Evolutionary conservation across 2,113 vertebrate genomes (phyloP).

Genomic region (Sylvietta virens): DNA sequence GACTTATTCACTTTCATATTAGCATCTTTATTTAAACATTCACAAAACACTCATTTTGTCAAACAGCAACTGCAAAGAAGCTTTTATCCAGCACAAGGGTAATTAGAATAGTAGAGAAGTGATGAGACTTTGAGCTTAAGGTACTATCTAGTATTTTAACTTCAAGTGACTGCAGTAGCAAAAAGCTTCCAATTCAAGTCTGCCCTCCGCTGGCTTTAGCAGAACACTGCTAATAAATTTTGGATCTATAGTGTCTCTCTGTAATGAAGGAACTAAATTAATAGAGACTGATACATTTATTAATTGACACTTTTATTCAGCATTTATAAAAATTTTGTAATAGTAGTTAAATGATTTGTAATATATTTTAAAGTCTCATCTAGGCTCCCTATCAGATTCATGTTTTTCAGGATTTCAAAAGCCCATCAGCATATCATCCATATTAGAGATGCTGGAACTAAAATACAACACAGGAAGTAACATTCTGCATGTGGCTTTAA

Average conservation of each 20-base stretch:
- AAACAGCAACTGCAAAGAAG: neutral
- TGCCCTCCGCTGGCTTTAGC: slow-evolving; percentile 39
- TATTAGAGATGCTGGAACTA: neutral
- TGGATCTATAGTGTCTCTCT: neutral
- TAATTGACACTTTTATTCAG: neutral
- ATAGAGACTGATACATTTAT: neutral
- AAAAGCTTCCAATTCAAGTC: slow-evolving; percentile 38
- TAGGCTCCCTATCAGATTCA: neutral
- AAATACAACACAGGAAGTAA: neutral
- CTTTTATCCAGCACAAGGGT: neutral
- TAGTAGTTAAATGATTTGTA: neutral
- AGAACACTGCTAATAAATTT: neutral
- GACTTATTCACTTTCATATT: neutral
- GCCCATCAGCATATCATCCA: neutral
- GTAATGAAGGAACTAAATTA: neutral
- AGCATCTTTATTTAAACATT: slow-evolving; percentile 21
- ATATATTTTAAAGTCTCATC: neutral
- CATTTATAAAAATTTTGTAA: neutral
- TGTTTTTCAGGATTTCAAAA: neutral
- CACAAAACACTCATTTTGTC: neutral
- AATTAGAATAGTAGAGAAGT: neutral
- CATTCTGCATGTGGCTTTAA: neutral
- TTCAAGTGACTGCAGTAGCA: neutral
- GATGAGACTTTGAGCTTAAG: neutral
- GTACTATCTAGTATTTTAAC: neutral